phyloP scores from a whole-genome alignment of 2,888 invertebrate species.

The Clusia tigrina region DNA sequence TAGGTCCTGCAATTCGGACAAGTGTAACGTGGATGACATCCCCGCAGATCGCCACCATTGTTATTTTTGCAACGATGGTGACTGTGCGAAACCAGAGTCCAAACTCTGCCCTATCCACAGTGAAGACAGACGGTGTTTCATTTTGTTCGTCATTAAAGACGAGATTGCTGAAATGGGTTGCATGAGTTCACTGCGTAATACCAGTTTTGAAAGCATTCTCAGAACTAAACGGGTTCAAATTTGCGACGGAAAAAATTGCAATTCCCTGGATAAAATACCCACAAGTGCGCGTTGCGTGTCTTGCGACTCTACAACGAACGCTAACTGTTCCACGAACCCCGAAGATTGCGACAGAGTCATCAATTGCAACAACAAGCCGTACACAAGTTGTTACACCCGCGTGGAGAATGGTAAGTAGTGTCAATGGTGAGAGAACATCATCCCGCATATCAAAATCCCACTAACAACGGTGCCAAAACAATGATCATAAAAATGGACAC shows the following conservation, averaged over 20 bases:
- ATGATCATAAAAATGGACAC: no score
- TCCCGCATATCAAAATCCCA: no score
- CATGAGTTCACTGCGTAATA: constrained; percentile 51
- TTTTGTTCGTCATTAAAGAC: constrained; percentile 46
- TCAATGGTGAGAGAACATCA: no score
- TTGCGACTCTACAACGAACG: constrained; percentile 49
- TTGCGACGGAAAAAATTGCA: constrained; percentile 53
- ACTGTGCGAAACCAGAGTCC: constrained; percentile 46
- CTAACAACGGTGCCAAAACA: no score
- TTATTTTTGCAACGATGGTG: constrained; percentile 42
- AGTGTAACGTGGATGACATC: constrained; percentile 47
- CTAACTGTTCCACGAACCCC: constrained; percentile 49
- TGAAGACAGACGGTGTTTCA: constrained; percentile 51
- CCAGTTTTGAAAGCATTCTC: constrained; percentile 47
- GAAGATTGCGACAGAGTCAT: constrained; percentile 38
- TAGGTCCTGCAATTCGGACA: constrained; percentile 39
- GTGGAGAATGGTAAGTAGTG: constrained; percentile 38
- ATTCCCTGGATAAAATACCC: constrained; percentile 39
- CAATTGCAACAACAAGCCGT: constrained; percentile 47
- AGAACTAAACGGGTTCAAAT: constrained; percentile 52
- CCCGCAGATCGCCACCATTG: constrained; percentile 51
- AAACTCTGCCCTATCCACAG: constrained; percentile 47
- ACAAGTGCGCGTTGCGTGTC: constrained; percentile 43
- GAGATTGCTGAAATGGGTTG: constrained; percentile 52
- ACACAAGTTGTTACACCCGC: constrained; percentile 50